Evolutionary conservation across 1,140 invertebrate genomes (phyloP), one percentile per base, ranked within the genome.

Genomic region (Melipona quadrifasciata): DNA sequence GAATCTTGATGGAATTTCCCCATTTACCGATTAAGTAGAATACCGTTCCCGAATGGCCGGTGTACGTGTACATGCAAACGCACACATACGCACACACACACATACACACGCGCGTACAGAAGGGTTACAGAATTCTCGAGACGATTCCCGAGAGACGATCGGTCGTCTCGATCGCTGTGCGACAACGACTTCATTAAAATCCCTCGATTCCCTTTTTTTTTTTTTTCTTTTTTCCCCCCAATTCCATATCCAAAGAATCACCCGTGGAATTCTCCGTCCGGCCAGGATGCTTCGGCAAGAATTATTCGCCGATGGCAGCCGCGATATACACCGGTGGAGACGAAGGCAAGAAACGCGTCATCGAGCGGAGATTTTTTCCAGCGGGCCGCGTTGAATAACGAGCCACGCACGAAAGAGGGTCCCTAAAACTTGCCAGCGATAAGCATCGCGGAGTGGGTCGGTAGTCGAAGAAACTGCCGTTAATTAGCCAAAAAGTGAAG

Each of bases 401-500:
- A 86, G 80, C 73, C 21, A 51, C 57, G n/a, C 34, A 65, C 55
- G 55, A 39, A 24, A 64, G 47, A 58, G 75, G 87, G 89, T 87
- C 86, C 89, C 88, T 90, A 91, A 31, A 92, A 91, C 79, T 91
- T 71, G 79, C 77, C 85, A 77, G 92, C n/a, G n/a, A 93, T 93
- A 93, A 92, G 84, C 87, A 92, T 93, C 92, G 78, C 51, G 67
- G 61, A 84, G 84, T 89, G 81, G 39, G 86, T 82, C 86, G 90
- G 88, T 91, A 91, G 90, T 91, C 90, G 86, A 88, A 89, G 83
- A 74, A 91, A 86, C 83, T 89, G 73, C 78, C 74, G 90, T 92
- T 94, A 94, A 94, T 94, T 94, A 93, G 90, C 90, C 90, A 90
- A 94, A 94, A 93, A 92, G 89, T 92, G 86, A 89, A 79, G 74